phyloP scores from a whole-genome alignment of 2,888 invertebrate species.

The Spilarctia lutea region DNA sequence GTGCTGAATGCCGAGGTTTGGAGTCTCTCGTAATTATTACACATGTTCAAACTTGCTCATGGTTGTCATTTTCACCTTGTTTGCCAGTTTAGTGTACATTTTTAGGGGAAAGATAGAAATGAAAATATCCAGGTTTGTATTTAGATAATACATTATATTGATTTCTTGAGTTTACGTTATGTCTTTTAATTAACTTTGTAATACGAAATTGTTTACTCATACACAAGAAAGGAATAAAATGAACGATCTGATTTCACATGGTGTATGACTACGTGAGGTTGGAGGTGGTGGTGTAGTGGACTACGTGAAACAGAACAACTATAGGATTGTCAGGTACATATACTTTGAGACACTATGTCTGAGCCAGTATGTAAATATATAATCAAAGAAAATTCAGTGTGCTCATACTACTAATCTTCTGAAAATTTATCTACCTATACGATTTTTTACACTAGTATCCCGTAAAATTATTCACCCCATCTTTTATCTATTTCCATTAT shows the following conservation, averaged over 20 bases:
- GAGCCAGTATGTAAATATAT: too few relatives aligned
- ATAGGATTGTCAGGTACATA: not conserved
- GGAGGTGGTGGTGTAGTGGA: too few relatives aligned
- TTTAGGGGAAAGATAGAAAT: not conserved
- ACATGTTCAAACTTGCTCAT: conserved; percentile 5
- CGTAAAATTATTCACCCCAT: too few relatives aligned
- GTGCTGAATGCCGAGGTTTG: conserved; percentile 11
- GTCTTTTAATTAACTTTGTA: not conserved
- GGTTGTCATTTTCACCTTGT: not conserved
- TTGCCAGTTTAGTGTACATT: not conserved
- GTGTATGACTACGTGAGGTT: too few relatives aligned
- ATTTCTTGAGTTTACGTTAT: not conserved
- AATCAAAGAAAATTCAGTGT: not conserved
- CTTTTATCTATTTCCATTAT: too few relatives aligned
- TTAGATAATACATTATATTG: not conserved
- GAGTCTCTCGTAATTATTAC: not conserved
- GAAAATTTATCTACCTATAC: not conserved
- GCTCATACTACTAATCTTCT: not conserved
- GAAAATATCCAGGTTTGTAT: not conserved
- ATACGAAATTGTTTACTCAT: not conserved
- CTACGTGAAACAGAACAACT: too few relatives aligned
- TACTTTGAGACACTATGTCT: not conserved
- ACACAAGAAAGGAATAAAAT: not conserved
- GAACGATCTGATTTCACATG: too few relatives aligned
- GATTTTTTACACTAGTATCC: too few relatives aligned